Evolutionary conservation across 2,888 invertebrate genomes (phyloP).

Genomic region (Tuberolachnus salignus): DNA sequence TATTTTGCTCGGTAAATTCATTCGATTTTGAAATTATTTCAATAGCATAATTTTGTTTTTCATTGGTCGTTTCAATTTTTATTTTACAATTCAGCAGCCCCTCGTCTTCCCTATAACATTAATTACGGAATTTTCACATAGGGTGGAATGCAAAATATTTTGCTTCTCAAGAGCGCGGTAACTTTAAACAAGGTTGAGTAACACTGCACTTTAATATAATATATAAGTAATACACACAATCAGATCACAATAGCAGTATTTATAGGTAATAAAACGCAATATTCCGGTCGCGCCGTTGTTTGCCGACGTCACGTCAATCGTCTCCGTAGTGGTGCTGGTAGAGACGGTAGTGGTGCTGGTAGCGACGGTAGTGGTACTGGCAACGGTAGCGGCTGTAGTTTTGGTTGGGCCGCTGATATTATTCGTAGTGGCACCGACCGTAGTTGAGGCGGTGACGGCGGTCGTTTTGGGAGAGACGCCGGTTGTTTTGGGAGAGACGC

Average conservation of each 20-base stretch:
- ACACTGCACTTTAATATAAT: background rate
- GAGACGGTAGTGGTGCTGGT: background rate
- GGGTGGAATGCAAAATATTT: too few relatives aligned
- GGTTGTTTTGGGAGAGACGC: background rate
- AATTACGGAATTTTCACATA: too few relatives aligned
- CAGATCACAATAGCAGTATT: conserved; percentile 46
- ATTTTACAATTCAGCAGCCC: too few relatives aligned
- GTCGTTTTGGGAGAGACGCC: background rate
- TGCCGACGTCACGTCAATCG: background rate
- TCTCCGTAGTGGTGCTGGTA: background rate
- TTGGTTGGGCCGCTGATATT: background rate
- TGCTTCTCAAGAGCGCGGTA: too few relatives aligned
- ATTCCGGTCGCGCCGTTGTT: background rate
- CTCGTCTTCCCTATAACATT: too few relatives aligned
- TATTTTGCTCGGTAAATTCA: too few relatives aligned
- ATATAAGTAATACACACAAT: conserved; percentile 47
- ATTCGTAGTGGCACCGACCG: background rate
- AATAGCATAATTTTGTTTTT: too few relatives aligned
- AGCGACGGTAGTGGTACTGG: background rate
- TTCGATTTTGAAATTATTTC: too few relatives aligned
- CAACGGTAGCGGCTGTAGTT: background rate
- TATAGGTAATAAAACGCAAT: conserved; percentile 27
- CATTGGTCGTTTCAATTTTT: too few relatives aligned
- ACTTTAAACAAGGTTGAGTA: too few relatives aligned
- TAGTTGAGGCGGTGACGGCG: background rate